Evolutionary conservation across 2,797 vertebrate species (phyloP).

Genomic region (Sebastes alutus): DNA sequence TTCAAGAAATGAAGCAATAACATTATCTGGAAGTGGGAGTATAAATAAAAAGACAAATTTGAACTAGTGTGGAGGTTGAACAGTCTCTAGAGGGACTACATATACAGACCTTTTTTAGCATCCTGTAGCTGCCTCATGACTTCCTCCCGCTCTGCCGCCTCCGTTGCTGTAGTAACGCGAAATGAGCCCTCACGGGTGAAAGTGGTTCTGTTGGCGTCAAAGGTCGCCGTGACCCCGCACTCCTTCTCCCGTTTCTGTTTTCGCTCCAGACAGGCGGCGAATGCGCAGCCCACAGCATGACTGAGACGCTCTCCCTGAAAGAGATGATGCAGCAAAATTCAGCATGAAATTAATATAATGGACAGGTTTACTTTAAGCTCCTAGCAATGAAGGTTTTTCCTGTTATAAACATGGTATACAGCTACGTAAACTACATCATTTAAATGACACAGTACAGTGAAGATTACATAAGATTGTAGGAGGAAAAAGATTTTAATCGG

Average conservation of each 20-base stretch:
- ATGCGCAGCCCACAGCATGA: constrained; percentile 97
- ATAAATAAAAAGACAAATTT: background rate
- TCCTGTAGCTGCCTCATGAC: constrained; percentile 97
- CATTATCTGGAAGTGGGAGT: background rate
- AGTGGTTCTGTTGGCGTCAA: constrained; percentile 97
- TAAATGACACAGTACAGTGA: background rate
- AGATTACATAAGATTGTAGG: background rate
- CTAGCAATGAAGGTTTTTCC: background rate
- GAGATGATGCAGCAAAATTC: rapidly evolving
- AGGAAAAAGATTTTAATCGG: background rate
- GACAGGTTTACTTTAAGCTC: no score
- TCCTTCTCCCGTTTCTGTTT: constrained; percentile 99
- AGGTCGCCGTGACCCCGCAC: constrained; percentile 98
- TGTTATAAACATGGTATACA: background rate
- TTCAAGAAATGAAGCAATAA: background rate
- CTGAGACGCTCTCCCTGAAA: constrained; percentile 95
- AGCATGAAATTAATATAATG: no score
- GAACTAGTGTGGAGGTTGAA: background rate
- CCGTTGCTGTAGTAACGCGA: constrained; percentile 95
- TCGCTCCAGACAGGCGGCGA: constrained; percentile 96
- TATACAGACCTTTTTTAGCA: constrained; percentile 87
- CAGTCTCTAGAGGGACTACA: background rate
- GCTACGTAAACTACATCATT: background rate
- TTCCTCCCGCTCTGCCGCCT: constrained; percentile 96
- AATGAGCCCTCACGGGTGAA: constrained; percentile 99